Evolutionary conservation across 2,113 vertebrate genomes (phyloP).

Genomic region (Recurvirostra avosetta): DNA sequence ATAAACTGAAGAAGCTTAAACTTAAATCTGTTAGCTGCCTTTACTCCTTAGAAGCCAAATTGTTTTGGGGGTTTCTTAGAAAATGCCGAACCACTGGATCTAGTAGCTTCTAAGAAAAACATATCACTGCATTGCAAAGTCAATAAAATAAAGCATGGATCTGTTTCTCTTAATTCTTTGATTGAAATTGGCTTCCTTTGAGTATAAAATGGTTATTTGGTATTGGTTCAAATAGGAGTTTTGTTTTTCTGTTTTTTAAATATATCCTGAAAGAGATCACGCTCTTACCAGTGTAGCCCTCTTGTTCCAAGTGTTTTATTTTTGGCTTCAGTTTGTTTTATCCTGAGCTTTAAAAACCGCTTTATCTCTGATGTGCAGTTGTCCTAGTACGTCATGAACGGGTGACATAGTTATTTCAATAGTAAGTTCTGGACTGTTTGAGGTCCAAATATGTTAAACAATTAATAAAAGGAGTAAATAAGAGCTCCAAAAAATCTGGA

Average conservation of each 20-base stretch:
- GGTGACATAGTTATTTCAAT: neutral
- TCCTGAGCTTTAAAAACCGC: neutral
- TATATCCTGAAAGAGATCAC: neutral
- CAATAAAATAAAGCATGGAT: neutral
- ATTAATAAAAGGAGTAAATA: neutral
- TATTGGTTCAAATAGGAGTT: neutral
- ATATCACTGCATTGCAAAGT: fast-evolving
- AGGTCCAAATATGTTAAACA: neutral
- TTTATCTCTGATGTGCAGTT: neutral
- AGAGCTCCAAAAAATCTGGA: neutral
- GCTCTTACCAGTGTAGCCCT: neutral
- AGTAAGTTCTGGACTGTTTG: neutral
- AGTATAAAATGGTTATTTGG: neutral
- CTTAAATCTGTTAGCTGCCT: neutral
- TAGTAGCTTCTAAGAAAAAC: neutral
- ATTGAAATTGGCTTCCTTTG: neutral
- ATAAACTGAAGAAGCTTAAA: neutral
- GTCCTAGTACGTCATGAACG: neutral
- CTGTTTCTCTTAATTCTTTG: neutral
- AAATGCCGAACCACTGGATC: neutral
- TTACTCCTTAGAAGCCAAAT: neutral
- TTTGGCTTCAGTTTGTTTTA: neutral
- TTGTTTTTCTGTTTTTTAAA: neutral
- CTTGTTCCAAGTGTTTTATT: neutral
- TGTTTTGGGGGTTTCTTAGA: neutral